A percentile compares a stretch with the other conserved stretches of the same genome.
phyloP scores from a whole-genome alignment of 2,797 vertebrate genomes.

The Microchirus variegatus region DNA sequence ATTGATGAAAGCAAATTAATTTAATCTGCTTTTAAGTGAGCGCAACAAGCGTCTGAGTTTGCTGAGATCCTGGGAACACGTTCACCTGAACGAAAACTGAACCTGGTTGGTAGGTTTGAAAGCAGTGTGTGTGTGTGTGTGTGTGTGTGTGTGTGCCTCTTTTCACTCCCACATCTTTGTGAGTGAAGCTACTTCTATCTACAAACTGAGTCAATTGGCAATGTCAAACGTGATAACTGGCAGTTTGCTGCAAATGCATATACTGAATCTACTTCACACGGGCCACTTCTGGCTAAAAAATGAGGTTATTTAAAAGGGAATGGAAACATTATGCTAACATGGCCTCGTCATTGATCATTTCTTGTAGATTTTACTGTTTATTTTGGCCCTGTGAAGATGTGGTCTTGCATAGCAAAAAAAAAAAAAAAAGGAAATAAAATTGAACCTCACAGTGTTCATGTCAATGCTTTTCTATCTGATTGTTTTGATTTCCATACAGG shows the following conservation, averaged over 20 bases:
- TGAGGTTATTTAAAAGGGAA: constrained; percentile 54
- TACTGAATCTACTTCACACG: constrained; percentile 12
- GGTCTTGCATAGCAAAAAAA: constrained; percentile 48
- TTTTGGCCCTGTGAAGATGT: constrained; percentile 29
- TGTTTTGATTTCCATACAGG: constrained; percentile 72
- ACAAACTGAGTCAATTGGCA: constrained; percentile 43
- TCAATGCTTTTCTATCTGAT: constrained; percentile 69
- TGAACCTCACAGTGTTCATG: constrained; percentile 62
- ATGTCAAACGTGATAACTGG: constrained; percentile 56
- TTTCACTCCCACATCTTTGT: constrained; percentile 16
- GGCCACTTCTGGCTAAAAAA: constrained; percentile 39
- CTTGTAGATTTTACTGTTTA: constrained; percentile 25
- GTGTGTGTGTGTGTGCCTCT: constrained; percentile 6
- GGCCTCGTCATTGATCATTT: constrained; percentile 53
- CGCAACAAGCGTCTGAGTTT: constrained; percentile 17
- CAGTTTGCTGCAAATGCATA: constrained; percentile 19
- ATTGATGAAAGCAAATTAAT: constrained; percentile 38
- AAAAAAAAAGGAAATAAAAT: constrained; percentile 59
- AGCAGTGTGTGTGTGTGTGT: not conserved
- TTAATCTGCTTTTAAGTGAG: constrained; percentile 21
- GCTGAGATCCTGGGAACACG: constrained; percentile 24
- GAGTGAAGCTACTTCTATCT: constrained; percentile 28
- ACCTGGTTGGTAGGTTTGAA: constrained; percentile 8
- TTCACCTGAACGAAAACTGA: constrained; percentile 37
- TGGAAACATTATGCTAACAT: constrained; percentile 60